Percentiles rank a stretch among this genome's conserved stretches.
Conservation (phyloP, 1,140 invertebrate genomes). For the Drosophila neocordata region DNA sequence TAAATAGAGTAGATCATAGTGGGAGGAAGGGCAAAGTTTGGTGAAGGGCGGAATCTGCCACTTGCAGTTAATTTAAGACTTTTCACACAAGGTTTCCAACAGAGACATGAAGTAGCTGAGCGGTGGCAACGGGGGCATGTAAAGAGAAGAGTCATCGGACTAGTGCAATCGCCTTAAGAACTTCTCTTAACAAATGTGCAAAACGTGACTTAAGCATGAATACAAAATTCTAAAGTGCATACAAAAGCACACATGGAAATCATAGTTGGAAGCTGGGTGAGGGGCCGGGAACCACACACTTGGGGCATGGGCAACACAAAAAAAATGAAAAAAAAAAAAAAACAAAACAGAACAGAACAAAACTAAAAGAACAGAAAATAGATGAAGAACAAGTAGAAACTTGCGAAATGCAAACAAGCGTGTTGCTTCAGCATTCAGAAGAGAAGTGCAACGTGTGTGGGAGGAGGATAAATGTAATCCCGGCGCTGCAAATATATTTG, state of each 20-base stretch:
- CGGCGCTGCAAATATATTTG: constrained; percentile 77
- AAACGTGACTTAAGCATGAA: constrained; percentile 78
- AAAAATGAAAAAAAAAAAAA: background rate
- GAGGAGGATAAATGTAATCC: constrained; percentile 69
- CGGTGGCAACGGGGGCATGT: too few relatives aligned
- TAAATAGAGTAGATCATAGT: constrained; percentile 2
- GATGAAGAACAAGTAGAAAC: constrained; percentile 33
- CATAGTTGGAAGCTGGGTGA: background rate
- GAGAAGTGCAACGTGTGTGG: constrained; percentile 12
- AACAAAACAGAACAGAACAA: background rate
- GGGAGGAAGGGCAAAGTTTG: background rate
- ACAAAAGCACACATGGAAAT: constrained; percentile 61
- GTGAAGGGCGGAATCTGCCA: constrained; percentile 31
- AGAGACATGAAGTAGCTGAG: background rate
- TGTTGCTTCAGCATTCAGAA: background rate
- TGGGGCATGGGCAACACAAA: constrained; percentile 45
- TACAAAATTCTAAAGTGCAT: constrained; percentile 73
- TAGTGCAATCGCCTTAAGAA: constrained; percentile 75
- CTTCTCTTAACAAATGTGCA: constrained; percentile 77
- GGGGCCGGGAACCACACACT: constrained; percentile 53
- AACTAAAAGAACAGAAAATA: constrained; percentile 12
- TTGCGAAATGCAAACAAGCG: constrained; percentile 70
- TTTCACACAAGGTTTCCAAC: constrained; percentile 55
- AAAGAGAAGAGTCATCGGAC: constrained; percentile 11
- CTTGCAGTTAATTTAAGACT: constrained; percentile 74